phyloP scores from a whole-genome alignment of 64 coral and sea anemone species.

The Montipora capricornis region DNA sequence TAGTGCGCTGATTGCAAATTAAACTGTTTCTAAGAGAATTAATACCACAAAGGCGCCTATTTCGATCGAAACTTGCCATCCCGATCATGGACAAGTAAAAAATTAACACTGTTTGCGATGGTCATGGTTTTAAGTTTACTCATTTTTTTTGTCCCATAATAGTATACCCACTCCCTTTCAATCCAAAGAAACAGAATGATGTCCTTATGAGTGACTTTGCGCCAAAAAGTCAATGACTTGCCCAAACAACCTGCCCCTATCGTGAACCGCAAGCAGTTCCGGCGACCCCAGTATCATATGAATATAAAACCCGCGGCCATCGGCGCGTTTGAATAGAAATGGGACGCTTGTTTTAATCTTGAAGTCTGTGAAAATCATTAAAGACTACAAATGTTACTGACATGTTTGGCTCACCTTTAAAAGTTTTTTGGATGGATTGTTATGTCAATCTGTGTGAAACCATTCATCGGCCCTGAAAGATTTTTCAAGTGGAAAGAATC shows the following conservation, averaged over 20 bases:
- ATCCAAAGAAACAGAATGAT: conserved; percentile 56
- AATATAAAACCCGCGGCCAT: conserved; percentile 44
- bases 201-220: conserved; percentile 40
- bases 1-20: too few species aligned
- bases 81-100: too few species aligned
- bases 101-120: too few species aligned
- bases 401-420: too few species aligned
- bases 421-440: too few species aligned
- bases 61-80: too few species aligned
- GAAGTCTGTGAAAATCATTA: background rate
- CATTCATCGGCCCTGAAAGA: too few species aligned
- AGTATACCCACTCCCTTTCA: conserved; percentile 28
- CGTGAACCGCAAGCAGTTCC: background rate
- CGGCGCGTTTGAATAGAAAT: conserved; percentile 51
- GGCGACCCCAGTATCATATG: conserved; percentile 60
- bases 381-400: too few species aligned
- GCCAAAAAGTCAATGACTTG: background rate
- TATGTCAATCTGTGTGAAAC: too few species aligned
- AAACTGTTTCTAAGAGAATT: too few species aligned
- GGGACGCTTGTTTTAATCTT: conserved; percentile 12
- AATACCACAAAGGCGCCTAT: too few species aligned
- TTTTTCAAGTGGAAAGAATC: too few species aligned
- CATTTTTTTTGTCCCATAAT: conserved; percentile 78
- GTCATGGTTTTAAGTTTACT: background rate
- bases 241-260: background rate